Base-by-base conservation (phyloP, 2,888 invertebrate genomes). In the Lycia hirtaria region DNA sequence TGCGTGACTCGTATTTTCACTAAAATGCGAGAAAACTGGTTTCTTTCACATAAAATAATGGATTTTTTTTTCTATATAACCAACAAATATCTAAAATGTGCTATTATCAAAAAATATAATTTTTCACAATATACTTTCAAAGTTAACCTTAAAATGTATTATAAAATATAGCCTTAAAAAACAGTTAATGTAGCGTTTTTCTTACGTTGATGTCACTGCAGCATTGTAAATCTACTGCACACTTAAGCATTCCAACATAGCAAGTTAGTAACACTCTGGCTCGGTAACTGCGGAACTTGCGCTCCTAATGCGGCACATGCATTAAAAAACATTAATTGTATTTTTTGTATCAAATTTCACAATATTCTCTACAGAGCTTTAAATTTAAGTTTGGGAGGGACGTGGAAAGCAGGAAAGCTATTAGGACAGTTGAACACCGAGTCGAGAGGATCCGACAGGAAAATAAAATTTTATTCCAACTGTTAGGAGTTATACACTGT, bases 401-500 rank as follows among this genome's bases (percentile, higher is more conserved):
- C 50, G 33, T 32, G 50, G 33, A 32, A 24, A 37, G 10, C 35
- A 32, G 44, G 40, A 26, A 56, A 45, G 24, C 37, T 50, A 49
- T 37, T 47, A 44, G 28, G 32, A 54, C 33, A n/a, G 33, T 41
- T 26, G 32, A 54, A 54, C 28, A 54, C 20, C 47, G 33, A 37
- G 44, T 53, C 15, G 43, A 30, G 41, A 41, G 32, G 32, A 44
- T 58, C 37, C 30, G 43, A 37, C 22, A 35, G 52, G 53, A 58
- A 49, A 58, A 53, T 58, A 52, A 53, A 53, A 49, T 49, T 43
- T 49, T 58, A 59, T 50, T 50, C 9, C 28, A 48, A 26, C n/a
- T 40, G 44, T 49, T 30, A 44, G 33, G 45, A 56, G 40, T 47
- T 43, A 32, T 12, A 52, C 37, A 38, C 12, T 37, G 24, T 49